phyloP scores from a whole-genome alignment of 2,113 vertebrate genomes.

The Corydoras sp. region DNA sequence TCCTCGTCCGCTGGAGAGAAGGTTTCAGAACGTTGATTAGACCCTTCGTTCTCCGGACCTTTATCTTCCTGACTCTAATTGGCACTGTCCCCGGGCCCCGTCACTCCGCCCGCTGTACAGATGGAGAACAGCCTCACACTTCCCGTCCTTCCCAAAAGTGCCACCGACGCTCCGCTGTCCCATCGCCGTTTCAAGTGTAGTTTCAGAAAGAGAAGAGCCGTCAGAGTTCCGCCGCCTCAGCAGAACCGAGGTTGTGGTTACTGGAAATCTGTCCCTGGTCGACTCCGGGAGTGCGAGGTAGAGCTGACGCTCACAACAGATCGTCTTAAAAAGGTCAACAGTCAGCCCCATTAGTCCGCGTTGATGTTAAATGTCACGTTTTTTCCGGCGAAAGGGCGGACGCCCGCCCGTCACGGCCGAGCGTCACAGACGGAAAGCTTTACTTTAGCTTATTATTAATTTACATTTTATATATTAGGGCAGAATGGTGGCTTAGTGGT shows the following conservation, averaged over 20 bases:
- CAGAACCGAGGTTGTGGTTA: background rate
- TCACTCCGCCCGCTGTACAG: slow-evolving; percentile 11
- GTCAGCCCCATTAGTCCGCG: slow-evolving; percentile 6
- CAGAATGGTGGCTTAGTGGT: too few relatives aligned
- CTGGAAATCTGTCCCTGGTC: background rate
- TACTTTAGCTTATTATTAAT: too few relatives aligned
- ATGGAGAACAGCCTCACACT: slow-evolving; percentile 10
- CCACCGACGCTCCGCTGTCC: slow-evolving; percentile 1
- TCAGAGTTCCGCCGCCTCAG: background rate
- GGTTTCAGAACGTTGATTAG: slow-evolving; percentile 40
- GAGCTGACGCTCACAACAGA: background rate
- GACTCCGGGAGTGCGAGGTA: too few relatives aligned
- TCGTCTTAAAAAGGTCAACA: slow-evolving; percentile 7
- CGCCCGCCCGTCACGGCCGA: background rate
- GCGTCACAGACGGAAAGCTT: too few relatives aligned
- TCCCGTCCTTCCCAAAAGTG: slow-evolving; percentile 2
- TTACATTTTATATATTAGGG: too few relatives aligned
- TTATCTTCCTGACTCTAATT: slow-evolving; percentile 32
- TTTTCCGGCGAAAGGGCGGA: background rate
- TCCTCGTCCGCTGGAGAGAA: slow-evolving; percentile 12
- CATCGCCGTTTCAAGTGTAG: background rate
- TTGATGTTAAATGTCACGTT: slow-evolving; percentile 6
- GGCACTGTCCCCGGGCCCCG: slow-evolving; percentile 30
- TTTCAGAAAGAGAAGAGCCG: background rate
- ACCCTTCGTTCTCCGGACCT: slow-evolving; percentile 17